A percentile compares a stretch with the other conserved stretches of the same genome.
phyloP scores from a whole-genome alignment of 1,140 invertebrate species.

The Heliothis subflexa region DNA sequence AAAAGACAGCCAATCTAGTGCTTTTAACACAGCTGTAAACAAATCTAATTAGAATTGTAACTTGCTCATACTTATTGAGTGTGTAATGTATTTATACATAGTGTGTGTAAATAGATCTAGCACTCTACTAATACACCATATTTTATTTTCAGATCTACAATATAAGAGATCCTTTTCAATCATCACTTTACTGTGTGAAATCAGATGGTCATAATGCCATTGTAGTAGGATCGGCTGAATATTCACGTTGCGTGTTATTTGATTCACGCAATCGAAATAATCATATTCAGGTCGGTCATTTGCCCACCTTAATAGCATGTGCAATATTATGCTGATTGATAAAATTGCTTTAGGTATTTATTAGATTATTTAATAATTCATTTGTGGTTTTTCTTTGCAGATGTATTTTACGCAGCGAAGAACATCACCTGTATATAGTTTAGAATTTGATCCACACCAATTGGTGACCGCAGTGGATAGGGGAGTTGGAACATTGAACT shows the following conservation, averaged over 20 bases:
- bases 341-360: too few relatives aligned
- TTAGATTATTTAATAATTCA: too few relatives aligned
- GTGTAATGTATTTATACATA: too few relatives aligned
- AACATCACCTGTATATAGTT: conserved; percentile 74
- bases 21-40: neutral
- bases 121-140: too few relatives aligned
- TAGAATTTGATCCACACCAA: conserved; percentile 74
- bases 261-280: conserved; percentile 59
- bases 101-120: too few relatives aligned
- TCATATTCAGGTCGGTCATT: conserved; percentile 70
- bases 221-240: conserved; percentile 69
- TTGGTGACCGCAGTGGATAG: conserved; percentile 73
- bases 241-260: conserved; percentile 74
- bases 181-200: conserved; percentile 72
- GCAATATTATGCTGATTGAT: neutral
- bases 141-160: conserved; percentile 65
- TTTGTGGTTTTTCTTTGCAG: conserved; percentile 60
- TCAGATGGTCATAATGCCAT: conserved; percentile 65
- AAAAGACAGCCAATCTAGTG: neutral
- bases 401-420: conserved; percentile 77
- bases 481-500: conserved; percentile 66
- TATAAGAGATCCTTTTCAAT: conserved; percentile 69
- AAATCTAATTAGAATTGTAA: too few relatives aligned
- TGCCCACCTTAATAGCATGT: neutral
- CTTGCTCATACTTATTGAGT: too few relatives aligned